Conservation (phyloP, 2,797 vertebrate species). For the Morus bassanus region DNA sequence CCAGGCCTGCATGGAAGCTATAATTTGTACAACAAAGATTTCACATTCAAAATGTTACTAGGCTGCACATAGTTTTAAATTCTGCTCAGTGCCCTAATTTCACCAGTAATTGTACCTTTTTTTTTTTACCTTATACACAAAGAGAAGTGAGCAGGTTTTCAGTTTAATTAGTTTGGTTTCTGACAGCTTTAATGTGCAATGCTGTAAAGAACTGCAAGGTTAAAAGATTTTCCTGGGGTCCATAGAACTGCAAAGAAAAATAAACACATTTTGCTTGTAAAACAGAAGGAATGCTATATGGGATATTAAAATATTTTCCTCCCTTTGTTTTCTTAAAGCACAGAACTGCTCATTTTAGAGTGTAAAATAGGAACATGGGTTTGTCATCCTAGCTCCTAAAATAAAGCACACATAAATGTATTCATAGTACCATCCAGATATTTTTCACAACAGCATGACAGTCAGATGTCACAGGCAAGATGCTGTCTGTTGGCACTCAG, state of each 20-base stretch:
- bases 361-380: background rate
- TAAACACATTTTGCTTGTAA: constrained; percentile 2
- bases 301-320: background rate
- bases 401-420: background rate
- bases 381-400: constrained; percentile 27
- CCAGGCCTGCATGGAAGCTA: background rate
- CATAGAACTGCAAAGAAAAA: background rate
- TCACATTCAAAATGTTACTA: constrained; percentile 12
- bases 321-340: constrained; percentile 3
- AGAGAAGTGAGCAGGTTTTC: constrained; percentile 25
- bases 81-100: constrained; percentile 29
- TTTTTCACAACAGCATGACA: constrained; percentile 21
- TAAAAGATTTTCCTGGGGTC: constrained; percentile 41
- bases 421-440: background rate
- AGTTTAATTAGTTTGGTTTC: constrained; percentile 44
- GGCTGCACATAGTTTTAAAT: background rate
- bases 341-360: background rate
- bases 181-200: constrained; percentile 23
- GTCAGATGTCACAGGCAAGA: constrained; percentile 42
- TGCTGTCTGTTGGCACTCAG: background rate
- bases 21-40: constrained; percentile 29
- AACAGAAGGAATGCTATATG: background rate
- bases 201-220: constrained; percentile 12
- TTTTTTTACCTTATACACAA: background rate
- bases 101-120: background rate